Percentiles rank a stretch among this genome's conserved stretches.
phyloP scores from a whole-genome alignment of 1,140 invertebrate genomes.

The Ectropis grisescens region DNA sequence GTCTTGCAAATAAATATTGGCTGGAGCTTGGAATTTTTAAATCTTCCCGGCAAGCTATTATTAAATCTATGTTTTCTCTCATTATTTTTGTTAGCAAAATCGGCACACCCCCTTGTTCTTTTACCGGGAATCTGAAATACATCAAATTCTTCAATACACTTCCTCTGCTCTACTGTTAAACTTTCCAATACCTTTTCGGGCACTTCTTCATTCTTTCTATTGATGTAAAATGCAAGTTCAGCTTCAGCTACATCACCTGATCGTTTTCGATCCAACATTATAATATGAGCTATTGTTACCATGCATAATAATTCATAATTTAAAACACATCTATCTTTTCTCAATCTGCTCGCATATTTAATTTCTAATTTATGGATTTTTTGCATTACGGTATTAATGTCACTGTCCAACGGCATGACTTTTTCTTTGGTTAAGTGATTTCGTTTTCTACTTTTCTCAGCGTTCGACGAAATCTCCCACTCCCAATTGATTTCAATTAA shows the following conservation, averaged over 20 bases:
- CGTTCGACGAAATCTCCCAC: conserved; percentile 6
- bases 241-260: background rate
- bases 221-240: background rate
- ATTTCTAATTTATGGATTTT: conserved; percentile 5
- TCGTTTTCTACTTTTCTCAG: conserved; percentile 4
- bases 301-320: conserved; percentile 4
- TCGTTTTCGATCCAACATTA: conserved; percentile 3
- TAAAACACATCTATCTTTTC: conserved; percentile 1
- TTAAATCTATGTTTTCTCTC: conserved; percentile 3
- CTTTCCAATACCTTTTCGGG: conserved; percentile 1
- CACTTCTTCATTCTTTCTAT: background rate
- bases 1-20: conserved; percentile 1
- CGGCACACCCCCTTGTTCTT: background rate
- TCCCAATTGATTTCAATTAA: conserved; percentile 3
- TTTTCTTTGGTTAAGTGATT: conserved; percentile 3
- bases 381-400: conserved; percentile 1
- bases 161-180: background rate
- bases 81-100: conserved; percentile 1
- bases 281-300: conserved; percentile 6
- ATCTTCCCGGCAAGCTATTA: conserved; percentile 1
- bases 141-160: conserved; percentile 1
- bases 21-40: conserved; percentile 1
- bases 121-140: conserved; percentile 1
- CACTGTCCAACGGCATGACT: conserved; percentile 3
- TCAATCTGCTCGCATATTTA: background rate